Evolutionary conservation across 2,113 vertebrate species (phyloP).

Genomic region (Petrocephalus microphthalmus): DNA sequence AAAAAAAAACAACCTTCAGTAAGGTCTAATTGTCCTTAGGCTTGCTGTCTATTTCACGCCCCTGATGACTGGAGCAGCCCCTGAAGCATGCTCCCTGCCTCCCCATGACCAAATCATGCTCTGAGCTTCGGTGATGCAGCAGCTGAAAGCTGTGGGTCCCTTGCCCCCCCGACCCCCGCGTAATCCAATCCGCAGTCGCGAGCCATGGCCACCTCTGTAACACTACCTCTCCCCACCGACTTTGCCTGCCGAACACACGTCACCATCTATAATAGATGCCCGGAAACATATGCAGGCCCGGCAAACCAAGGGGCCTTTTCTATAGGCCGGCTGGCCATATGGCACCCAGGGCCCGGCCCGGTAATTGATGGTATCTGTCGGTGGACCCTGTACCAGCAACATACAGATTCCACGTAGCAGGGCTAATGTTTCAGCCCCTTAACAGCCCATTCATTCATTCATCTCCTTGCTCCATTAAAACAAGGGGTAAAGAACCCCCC

Average conservation of each 20-base stretch:
- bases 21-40: background rate
- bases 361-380: slow-evolving; percentile 69
- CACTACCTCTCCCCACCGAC: slow-evolving; percentile 44
- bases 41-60: background rate
- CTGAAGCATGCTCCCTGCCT: no score
- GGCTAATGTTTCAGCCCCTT: slow-evolving; percentile 67
- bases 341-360: slow-evolving; percentile 57
- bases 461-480: slow-evolving; percentile 29
- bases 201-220: slow-evolving; percentile 52
- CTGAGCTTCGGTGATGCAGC: slow-evolving; percentile 12
- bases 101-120: background rate
- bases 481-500: slow-evolving; percentile 56
- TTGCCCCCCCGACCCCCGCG: slow-evolving; percentile 27
- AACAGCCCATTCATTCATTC: slow-evolving; percentile 41
- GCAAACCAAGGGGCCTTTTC: slow-evolving; percentile 49
- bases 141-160: slow-evolving; percentile 29
- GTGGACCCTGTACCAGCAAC: slow-evolving; percentile 50
- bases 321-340: slow-evolving; percentile 70
- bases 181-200: slow-evolving; percentile 49
- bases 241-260: slow-evolving; percentile 44
- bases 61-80: background rate
- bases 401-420: slow-evolving; percentile 48
- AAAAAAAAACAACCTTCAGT: background rate
- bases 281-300: slow-evolving; percentile 59
- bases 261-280: slow-evolving; percentile 47